A percentile compares a stretch with the other conserved stretches of the same genome.
Conservation (phyloP, 2,888 invertebrate genomes). For the Megalurothrips usitatus region DNA sequence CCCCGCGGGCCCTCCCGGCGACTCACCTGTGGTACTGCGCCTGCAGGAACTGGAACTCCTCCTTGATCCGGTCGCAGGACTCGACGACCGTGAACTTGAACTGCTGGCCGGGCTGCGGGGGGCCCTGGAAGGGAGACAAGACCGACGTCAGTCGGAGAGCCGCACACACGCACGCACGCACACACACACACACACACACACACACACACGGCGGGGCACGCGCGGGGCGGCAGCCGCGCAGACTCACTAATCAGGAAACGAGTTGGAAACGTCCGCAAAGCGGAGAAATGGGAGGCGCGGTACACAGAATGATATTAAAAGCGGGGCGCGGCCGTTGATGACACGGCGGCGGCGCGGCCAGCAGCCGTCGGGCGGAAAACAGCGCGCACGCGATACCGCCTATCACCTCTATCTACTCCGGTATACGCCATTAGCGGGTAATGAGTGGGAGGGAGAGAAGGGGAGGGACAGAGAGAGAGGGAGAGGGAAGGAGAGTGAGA, state of each 20-base stretch:
- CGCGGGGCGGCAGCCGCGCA: conserved; percentile 7
- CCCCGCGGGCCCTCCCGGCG: neutral
- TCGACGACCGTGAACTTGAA: conserved; percentile 92
- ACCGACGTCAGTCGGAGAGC: conserved; percentile 37
- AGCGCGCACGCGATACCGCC: conserved; percentile 17
- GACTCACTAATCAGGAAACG: conserved; percentile 38
- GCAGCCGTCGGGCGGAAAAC: too few relatives aligned
- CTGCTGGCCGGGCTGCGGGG: conserved; percentile 84
- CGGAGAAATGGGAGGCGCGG: conserved; percentile 43
- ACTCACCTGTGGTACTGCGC: conserved; percentile 94
- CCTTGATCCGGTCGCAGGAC: conserved; percentile 91
- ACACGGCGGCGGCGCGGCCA: neutral
- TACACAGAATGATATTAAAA: conserved; percentile 39
- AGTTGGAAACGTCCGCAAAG: too few relatives aligned
- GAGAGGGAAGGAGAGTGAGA: conserved; percentile 1
- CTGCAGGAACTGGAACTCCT: conserved; percentile 92
- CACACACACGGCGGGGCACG: conserved; percentile 27
- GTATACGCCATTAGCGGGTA: neutral
- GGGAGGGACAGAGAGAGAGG: neutral
- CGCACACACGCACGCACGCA: conserved; percentile 39
- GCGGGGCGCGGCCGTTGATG: too few relatives aligned
- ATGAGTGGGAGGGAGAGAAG: neutral
- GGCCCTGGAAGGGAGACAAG: conserved; percentile 61
- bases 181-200: conserved; percentile 27
- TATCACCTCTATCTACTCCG: neutral